Base-by-base conservation (phyloP, 2,113 vertebrate genomes). In the Oncorhynchus keta region DNA sequence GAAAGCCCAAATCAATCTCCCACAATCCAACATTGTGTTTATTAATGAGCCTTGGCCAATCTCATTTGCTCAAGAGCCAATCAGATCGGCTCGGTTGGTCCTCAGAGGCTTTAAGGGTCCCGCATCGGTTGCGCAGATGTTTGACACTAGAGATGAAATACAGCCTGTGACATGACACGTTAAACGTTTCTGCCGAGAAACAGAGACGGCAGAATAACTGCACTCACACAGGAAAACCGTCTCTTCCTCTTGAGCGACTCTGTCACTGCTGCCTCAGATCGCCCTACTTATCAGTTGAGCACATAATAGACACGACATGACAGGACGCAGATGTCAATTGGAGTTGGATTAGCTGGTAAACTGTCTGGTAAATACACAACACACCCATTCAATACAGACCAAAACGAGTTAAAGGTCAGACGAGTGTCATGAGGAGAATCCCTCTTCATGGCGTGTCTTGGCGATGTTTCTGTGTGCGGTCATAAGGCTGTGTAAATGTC, bases 1-100 rank as follows among this genome's bases (percentile, higher is more conserved):
- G 79, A 77, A 76, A 78, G 66, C 64, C 62, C 67, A 70, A 79
- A 69, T 72, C 35, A 83, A 78, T 83, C 72, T 64, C n/a, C 76
- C 65, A 73, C 61, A 72, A 64, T 71, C 68, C 72, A 76, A 70
- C 82, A 78, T 74, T 68, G 74, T 78, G 65, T 66, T 79, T 84
- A 28, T 72, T 81, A 82, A 84, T 81, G 84, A 82, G 72, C 72
- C 83, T 65, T 81, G 82, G 78, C 84, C 72, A 81, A 82, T 87
- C 62, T 1, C 76, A 84, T 84, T 75, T 55, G 77, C 72, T 73
- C 28, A 48, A 76, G 12, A 76, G 83, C 80, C 74, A 72, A 84
- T 81, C 78, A 80, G 81, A 79, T 83, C 72, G 72, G 45, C 20
- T 3, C 0, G n/a, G 65, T 9, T 64, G 32, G 59, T 26, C 73